Conservation (phyloP, 2,113 vertebrate genomes). For the Campylorhamphus procurvoides region DNA sequence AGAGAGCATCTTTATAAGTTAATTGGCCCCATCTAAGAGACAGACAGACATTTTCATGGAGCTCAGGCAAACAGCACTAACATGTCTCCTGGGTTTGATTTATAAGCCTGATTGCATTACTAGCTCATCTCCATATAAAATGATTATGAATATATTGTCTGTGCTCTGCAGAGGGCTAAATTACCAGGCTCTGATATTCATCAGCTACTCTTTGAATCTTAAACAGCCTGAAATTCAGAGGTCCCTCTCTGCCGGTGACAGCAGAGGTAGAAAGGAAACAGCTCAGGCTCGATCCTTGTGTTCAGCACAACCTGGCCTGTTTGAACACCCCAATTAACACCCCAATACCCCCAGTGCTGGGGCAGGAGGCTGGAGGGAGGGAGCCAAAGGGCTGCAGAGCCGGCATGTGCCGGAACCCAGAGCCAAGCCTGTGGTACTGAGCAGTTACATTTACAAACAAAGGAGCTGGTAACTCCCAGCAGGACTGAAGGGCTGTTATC, state of each 20-base stretch:
- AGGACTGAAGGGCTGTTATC: not conserved
- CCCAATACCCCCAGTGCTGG: fast-evolving
- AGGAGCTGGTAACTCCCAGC: conserved; percentile 26
- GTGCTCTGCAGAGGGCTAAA: not conserved
- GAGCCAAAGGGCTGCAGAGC: too few relatives aligned
- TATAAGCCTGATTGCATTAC: not conserved
- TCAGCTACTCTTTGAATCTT: conserved; percentile 5
- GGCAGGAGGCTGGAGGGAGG: not conserved
- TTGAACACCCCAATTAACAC: not conserved
- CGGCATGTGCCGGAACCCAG: not conserved
- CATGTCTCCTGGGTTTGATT: conserved; percentile 37
- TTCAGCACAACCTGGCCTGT: not conserved
- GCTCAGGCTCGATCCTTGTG: not conserved
- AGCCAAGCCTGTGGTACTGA: not conserved
- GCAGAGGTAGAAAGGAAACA: not conserved
- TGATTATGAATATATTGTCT: conserved; percentile 21
- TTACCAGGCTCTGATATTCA: conserved; percentile 14
- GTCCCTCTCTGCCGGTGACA: not conserved
- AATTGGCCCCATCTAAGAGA: not conserved
- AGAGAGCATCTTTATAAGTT: conserved; percentile 16
- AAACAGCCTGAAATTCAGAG: not conserved
- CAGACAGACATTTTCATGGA: conserved; percentile 17
- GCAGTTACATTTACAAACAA: conserved; percentile 33
- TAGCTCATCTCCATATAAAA: conserved; percentile 48
- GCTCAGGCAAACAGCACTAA: conserved; percentile 1